Percentiles rank a stretch among this genome's conserved stretches.
Conservation (phyloP, 2,888 invertebrate genomes). For the Nebria salina region DNA sequence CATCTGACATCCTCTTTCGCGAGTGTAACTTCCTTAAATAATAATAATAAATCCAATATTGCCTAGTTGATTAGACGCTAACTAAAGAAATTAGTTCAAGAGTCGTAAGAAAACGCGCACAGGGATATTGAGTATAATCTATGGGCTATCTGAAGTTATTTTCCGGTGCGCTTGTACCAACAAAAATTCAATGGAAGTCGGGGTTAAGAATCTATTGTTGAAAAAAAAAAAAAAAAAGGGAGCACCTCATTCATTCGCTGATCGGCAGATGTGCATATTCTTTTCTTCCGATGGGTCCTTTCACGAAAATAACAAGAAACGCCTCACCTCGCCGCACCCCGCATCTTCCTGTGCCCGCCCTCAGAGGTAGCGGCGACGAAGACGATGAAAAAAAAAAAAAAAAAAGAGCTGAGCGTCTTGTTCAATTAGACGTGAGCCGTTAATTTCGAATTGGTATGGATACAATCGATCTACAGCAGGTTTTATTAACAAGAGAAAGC, state of each 20-base stretch:
- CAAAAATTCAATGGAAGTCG: slow-evolving; percentile 3
- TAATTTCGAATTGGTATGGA: slow-evolving; percentile 40
- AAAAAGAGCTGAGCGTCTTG: not conserved
- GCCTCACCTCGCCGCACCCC: slow-evolving; percentile 1
- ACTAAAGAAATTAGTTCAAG: no score
- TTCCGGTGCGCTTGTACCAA: not conserved
- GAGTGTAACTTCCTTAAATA: no score
- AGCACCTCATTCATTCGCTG: slow-evolving; percentile 6
- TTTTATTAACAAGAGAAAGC: slow-evolving; percentile 41
- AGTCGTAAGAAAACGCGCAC: no score
- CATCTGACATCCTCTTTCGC: no score
- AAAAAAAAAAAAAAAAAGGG: not conserved
- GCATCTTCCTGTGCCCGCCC: not conserved
- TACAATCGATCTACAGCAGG: slow-evolving; percentile 26
- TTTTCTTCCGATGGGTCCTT: slow-evolving; percentile 33
- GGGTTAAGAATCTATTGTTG: slow-evolving; percentile 3
- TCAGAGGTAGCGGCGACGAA: not conserved
- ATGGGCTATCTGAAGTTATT: not conserved
- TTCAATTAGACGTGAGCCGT: slow-evolving; percentile 29
- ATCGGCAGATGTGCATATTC: slow-evolving; percentile 43
- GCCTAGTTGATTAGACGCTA: no score
- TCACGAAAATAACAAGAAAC: slow-evolving; percentile 37
- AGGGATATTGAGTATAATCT: no score
- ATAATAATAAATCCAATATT: no score
- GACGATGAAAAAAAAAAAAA: not conserved